Conservation (phyloP, 2,888 invertebrate species). For the Protonemura montana region DNA sequence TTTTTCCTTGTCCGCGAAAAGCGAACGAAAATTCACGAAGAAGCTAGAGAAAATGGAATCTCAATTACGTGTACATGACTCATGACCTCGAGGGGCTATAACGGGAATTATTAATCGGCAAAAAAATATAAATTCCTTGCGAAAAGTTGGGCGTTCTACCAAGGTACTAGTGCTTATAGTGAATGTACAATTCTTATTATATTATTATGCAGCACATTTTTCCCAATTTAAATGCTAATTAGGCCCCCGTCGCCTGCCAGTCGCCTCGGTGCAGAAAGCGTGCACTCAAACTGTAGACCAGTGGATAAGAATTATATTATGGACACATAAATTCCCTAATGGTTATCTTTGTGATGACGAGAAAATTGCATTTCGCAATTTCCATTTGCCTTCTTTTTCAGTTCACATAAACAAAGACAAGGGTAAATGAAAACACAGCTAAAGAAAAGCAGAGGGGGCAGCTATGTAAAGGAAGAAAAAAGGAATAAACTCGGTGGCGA, state of each 20-base stretch:
- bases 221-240: constrained; percentile 36
- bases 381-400: constrained; percentile 26
- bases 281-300: background rate
- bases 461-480: background rate
- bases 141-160: background rate
- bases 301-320: constrained; percentile 27
- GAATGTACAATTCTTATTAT: background rate
- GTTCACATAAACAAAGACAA: background rate
- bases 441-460: constrained; percentile 16
- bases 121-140: background rate
- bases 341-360: constrained; percentile 38
- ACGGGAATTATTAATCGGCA: background rate
- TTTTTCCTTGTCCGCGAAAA: background rate
- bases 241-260: background rate
- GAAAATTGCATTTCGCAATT: constrained; percentile 30
- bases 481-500: constrained; percentile 14
- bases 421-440: constrained; percentile 36
- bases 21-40: background rate
- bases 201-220: constrained; percentile 18
- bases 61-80: constrained; percentile 1
- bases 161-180: background rate
- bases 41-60: background rate
- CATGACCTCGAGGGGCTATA: background rate
- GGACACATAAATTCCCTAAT: constrained; percentile 34
- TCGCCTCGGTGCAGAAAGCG: background rate